Evolutionary conservation across 2,797 vertebrate species (phyloP).

Genomic region (Poecilia wingei): DNA sequence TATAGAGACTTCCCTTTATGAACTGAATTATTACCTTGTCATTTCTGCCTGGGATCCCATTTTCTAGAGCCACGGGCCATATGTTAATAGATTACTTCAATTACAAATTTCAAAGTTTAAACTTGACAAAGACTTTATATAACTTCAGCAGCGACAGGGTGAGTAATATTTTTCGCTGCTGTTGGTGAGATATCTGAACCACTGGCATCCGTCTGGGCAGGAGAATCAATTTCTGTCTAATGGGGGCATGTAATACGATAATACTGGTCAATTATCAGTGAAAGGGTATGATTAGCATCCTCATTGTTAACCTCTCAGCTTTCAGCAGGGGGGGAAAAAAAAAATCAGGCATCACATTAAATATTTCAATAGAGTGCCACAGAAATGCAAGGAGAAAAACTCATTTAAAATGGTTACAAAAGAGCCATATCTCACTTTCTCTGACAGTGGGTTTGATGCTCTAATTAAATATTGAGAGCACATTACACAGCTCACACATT

Average conservation of each 20-base stretch:
- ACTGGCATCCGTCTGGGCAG: constrained; percentile 43
- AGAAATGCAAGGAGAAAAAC: constrained; percentile 37
- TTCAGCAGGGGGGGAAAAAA: constrained; percentile 31
- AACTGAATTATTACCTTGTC: constrained; percentile 76
- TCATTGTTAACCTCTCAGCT: constrained; percentile 58
- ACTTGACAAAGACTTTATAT: constrained; percentile 65
- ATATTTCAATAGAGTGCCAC: constrained; percentile 31
- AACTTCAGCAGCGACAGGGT: constrained; percentile 45
- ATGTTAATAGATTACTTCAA: constrained; percentile 69
- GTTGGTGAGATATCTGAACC: constrained; percentile 49
- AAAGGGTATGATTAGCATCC: constrained; percentile 61
- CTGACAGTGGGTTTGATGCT: constrained; percentile 31
- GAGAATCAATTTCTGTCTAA: constrained; percentile 68
- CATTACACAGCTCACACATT: constrained; percentile 24
- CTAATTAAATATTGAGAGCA: constrained; percentile 46
- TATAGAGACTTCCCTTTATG: constrained; percentile 63
- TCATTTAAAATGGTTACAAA: constrained; percentile 31
- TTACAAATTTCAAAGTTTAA: constrained; percentile 71
- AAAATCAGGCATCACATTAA: constrained; percentile 32
- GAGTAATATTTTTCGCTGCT: constrained; percentile 44
- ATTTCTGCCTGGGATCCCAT: constrained; percentile 71
- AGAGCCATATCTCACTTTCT: constrained; percentile 24
- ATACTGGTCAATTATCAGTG: constrained; percentile 68
- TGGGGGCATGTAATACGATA: constrained; percentile 62
- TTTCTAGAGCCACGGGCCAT: constrained; percentile 64